These are phyloP conservation scores for Okamejei kenojei DNA, from an alignment of 2,797 vertebrate genomes.

Conservation along the genomic window DNA sequence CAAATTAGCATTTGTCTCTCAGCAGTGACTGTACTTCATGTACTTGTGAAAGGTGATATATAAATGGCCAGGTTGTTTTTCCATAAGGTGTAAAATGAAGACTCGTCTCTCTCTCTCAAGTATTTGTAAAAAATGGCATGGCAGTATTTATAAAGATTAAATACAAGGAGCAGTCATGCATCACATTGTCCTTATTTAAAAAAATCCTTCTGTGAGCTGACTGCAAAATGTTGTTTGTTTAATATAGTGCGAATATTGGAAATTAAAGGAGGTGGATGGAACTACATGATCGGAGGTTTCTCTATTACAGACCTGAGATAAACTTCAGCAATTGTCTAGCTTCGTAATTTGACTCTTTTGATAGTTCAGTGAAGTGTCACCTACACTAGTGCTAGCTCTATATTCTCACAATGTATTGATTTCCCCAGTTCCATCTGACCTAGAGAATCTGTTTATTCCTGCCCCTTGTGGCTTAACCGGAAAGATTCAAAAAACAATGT, in stretches of 20 bases:
- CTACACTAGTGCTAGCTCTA: neutral
- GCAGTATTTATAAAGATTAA: neutral
- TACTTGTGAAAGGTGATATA: neutral
- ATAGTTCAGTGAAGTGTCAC: neutral
- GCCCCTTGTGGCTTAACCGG: neutral
- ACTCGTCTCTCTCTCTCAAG: neutral
- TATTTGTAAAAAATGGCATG: neutral
- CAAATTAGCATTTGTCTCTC: neutral
- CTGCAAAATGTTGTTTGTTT: neutral
- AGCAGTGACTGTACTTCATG: neutral
- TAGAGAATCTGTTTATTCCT: conserved; percentile 1
- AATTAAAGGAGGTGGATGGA: neutral
- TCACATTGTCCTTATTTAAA: neutral
- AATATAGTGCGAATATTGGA: neutral
- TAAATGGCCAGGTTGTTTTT: neutral
- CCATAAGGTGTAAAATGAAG: neutral
- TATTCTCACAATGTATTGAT: conserved; percentile 3
- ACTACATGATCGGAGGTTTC: neutral
- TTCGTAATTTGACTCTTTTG: neutral
- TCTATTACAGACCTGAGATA: neutral
- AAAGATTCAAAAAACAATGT: neutral
- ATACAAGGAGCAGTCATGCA: neutral
- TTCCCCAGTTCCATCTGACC: conserved; percentile 15
- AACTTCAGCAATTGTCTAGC: neutral
- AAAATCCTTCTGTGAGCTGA: neutral